Conservation (phyloP, 2,797 vertebrate species). For the Sebastes dallii region DNA sequence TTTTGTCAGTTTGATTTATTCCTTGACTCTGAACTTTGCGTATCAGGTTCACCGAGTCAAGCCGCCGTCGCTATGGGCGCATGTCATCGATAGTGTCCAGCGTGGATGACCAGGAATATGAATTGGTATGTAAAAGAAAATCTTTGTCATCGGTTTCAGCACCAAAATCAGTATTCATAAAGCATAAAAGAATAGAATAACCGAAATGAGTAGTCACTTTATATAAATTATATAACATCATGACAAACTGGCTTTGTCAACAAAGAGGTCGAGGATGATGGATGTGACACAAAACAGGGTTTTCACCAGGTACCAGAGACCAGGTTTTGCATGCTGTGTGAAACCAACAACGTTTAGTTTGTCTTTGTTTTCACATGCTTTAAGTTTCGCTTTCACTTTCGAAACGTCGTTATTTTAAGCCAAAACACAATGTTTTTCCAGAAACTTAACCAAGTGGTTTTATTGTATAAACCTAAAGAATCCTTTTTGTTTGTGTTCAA, state of each 20-base stretch:
- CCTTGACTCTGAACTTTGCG: slow-evolving; percentile 10
- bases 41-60: slow-evolving; percentile 65
- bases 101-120: slow-evolving; percentile 83
- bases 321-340: too few species aligned
- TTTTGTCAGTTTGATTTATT: neutral
- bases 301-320: too few species aligned
- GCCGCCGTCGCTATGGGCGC: slow-evolving; percentile 74
- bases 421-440: too few species aligned
- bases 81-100: slow-evolving; percentile 79
- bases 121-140: slow-evolving; percentile 74
- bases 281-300: too few species aligned
- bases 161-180: neutral
- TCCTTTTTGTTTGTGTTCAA: too few species aligned
- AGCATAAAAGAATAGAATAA: neutral
- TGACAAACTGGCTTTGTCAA: neutral
- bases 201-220: neutral
- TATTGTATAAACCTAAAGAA: too few species aligned
- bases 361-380: too few species aligned
- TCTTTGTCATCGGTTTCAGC: neutral
- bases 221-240: neutral
- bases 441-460: too few species aligned
- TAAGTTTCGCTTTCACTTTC: too few species aligned
- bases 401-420: too few species aligned
- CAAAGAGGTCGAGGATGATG: too few species aligned
- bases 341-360: too few species aligned